Base-by-base conservation (phyloP, 2,113 vertebrate species). In the Phaetusa simplex region DNA sequence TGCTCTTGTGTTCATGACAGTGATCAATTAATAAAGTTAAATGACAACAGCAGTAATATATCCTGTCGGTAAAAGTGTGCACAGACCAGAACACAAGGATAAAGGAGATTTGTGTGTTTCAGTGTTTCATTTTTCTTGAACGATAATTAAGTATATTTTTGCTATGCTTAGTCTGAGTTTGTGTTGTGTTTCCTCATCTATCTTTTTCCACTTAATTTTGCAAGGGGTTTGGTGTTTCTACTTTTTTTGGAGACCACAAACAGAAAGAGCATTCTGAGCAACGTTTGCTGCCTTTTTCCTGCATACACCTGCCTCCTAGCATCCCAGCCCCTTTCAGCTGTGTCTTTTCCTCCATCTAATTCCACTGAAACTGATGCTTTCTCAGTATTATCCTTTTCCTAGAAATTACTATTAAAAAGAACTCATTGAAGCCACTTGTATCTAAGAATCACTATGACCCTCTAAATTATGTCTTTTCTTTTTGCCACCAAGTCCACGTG, bases 1-100 rank as follows among this genome's bases (percentile, higher is more conserved):
- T 73, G 80, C 55, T 96, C 97, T 97, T 94, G 90, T 95, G 95
- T 97, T 97, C 97, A 95, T 98, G 98, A 94, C 94, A 97, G 95
- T 87, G 86, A 95, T 96, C 79, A 95, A 94, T 97, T 98, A 96
- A 97, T 98, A 96, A 97, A 96, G 59, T 82, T 92, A 59, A 91
- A 61, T 49, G 52, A 22, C 61, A 79, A 61, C 72, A 91, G 65
- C 66, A 66, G 80, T 38, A 55, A 62, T 80, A 29, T 22, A 88
- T 76, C 20, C 12, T 67, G 40, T 86, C 65, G 71, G 40, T 23
- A 32, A 59, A 78, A 71, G 86, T 32, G 45, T 56, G 40, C 27
- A 9, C 20, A 83, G 45, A 52, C 55, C 23, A 38, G n/a, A 83
- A 58, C 40, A 55, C 29, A 34, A 78, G 58, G 42, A 74, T 85